Conservation (phyloP, 2,797 vertebrate genomes). For the Onychomys torridus region DNA sequence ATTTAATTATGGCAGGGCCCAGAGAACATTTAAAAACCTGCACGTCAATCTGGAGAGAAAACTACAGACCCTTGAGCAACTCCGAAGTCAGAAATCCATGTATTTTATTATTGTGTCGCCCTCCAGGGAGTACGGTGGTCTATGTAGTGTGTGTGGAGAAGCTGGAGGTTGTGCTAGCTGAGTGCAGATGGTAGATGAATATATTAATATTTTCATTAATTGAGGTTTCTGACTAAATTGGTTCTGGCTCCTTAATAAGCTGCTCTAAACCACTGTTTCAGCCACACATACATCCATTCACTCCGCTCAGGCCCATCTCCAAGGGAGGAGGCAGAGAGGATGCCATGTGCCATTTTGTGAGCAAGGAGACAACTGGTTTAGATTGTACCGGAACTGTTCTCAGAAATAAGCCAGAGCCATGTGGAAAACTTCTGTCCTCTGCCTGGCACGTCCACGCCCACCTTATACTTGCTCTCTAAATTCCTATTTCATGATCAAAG, state of each 20-base stretch:
- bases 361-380: not conserved
- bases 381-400: not conserved
- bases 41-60: not conserved
- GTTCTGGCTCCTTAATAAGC: not conserved
- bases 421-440: not conserved
- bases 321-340: not conserved
- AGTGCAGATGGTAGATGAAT: not conserved
- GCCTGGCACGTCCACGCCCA: not conserved
- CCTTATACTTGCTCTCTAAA: not conserved
- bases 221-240: slow-evolving; percentile 21
- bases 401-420: not conserved
- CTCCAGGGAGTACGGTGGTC: not conserved
- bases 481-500: slow-evolving; percentile 5
- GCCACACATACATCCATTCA: not conserved
- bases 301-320: not conserved
- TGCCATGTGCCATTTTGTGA: not conserved
- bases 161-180: no score
- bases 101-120: not conserved
- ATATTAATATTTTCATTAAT: not conserved
- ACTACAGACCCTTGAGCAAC: not conserved
- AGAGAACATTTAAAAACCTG: not conserved
- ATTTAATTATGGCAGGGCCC: slow-evolving; percentile 3
- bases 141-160: rapidly evolving
- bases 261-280: not conserved
- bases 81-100: not conserved